Evolutionary conservation across 2,888 invertebrate species (phyloP).

Genomic region (Cantharis flavilabris): DNA sequence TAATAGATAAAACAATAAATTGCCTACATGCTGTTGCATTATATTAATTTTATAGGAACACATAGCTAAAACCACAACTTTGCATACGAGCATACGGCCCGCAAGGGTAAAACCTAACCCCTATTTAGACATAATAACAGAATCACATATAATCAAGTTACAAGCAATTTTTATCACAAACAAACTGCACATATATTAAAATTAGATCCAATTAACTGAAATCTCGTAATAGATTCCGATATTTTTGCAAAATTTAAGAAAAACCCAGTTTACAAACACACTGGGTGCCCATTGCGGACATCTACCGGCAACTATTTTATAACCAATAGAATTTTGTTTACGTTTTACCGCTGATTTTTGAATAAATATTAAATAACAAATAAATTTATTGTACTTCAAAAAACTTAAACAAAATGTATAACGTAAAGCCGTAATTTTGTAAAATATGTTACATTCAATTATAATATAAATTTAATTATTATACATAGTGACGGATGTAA

Average conservation of each 20-base stretch:
- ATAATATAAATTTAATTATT: neutral
- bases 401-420: neutral
- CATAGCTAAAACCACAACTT: slow-evolving; percentile 35
- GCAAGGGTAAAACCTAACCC: slow-evolving; percentile 57
- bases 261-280: slow-evolving; percentile 61
- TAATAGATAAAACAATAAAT: slow-evolving; percentile 37
- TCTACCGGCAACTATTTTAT: slow-evolving; percentile 49
- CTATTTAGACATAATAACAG: slow-evolving; percentile 47
- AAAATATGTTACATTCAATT: neutral
- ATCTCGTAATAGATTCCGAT: slow-evolving; percentile 37
- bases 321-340: slow-evolving; percentile 38
- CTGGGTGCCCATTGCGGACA: slow-evolving; percentile 56
- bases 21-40: slow-evolving; percentile 42
- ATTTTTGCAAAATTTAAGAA: slow-evolving; percentile 55
- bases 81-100: slow-evolving; percentile 52
- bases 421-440: neutral
- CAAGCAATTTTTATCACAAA: slow-evolving; percentile 19
- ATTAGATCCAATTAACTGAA: slow-evolving; percentile 30
- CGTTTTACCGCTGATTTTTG: slow-evolving; percentile 39
- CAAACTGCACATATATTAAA: slow-evolving; percentile 12
- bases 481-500: neutral
- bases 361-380: slow-evolving; percentile 10
- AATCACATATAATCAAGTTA: slow-evolving; percentile 29
- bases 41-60: slow-evolving; percentile 40
- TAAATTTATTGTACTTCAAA: neutral